phyloP scores from a whole-genome alignment of 2,113 vertebrate genomes.

The Anhinga rufa region DNA sequence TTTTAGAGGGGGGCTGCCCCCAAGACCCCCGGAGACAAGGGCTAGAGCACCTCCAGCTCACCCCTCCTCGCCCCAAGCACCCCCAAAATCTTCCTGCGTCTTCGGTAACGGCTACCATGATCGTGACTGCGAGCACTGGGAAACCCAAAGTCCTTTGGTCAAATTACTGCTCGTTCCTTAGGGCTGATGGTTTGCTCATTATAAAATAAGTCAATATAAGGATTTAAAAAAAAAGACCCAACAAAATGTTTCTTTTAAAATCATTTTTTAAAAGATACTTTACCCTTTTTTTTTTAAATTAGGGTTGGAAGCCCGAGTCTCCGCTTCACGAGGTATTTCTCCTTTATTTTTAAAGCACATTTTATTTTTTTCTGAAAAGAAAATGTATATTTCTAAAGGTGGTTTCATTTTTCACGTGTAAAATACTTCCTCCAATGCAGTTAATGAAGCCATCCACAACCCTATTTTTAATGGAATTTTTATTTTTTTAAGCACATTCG shows the following conservation, averaged over 20 bases:
- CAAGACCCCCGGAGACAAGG: not conserved
- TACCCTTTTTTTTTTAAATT: no score
- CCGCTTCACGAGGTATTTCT: no score
- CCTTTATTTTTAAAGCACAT: not conserved
- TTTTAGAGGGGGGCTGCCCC: fast-evolving
- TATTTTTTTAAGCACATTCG: not conserved
- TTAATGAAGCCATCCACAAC: not conserved
- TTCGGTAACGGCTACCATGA: fast-evolving
- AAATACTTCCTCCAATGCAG: not conserved
- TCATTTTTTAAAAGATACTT: not conserved
- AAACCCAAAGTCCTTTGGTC: not conserved
- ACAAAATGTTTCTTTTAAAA: not conserved
- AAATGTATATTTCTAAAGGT: not conserved
- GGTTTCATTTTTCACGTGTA: not conserved
- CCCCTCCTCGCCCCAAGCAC: not conserved
- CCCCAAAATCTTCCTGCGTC: no score
- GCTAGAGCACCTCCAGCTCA: not conserved
- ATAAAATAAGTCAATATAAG: not conserved
- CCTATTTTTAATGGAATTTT: not conserved
- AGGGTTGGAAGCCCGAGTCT: no score
- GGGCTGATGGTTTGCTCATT: not conserved
- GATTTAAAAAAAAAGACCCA: not conserved
- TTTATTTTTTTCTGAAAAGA: not conserved
- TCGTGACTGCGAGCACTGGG: no score
- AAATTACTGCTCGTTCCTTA: no score